A percentile compares a stretch with the other conserved stretches of the same genome.
phyloP scores from a whole-genome alignment of 2,888 invertebrate species.

The Allophyes oxyacanthae region DNA sequence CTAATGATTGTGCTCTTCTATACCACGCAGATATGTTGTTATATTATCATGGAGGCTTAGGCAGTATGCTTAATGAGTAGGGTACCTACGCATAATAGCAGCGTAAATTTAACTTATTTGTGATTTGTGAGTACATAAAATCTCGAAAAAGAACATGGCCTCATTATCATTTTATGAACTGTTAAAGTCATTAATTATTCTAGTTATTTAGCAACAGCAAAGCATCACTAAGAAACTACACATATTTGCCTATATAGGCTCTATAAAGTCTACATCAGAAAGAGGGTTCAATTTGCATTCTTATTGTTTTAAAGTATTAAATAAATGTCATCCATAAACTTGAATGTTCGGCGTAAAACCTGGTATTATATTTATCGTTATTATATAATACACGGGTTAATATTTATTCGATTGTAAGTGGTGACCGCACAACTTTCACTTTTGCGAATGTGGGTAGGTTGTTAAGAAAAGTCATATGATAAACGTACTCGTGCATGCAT shows the following conservation, averaged over 20 bases:
- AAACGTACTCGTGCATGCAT: conserved; percentile 53
- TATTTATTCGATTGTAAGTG: conserved; percentile 84
- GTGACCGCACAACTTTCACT: conserved; percentile 82
- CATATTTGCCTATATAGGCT: conserved; percentile 5
- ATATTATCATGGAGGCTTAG: conserved; percentile 1
- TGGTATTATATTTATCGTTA: conserved; percentile 70
- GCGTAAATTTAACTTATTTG: not conserved
- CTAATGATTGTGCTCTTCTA: conserved; percentile 4
- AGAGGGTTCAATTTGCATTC: conserved; percentile 2
- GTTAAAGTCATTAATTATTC: conserved; percentile 1
- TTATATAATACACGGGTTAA: conserved; percentile 81
- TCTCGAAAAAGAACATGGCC: not conserved
- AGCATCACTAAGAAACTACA: not conserved
- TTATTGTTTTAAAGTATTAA: conserved; percentile 27
- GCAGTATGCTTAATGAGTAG: too few relatives aligned
- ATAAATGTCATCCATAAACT: conserved; percentile 39
- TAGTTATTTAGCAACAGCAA: not conserved
- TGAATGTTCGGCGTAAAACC: conserved; percentile 57
- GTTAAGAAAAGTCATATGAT: conserved; percentile 75
- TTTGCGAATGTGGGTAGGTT: conserved; percentile 69
- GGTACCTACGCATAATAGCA: not conserved
- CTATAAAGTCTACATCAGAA: not conserved
- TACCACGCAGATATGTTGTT: not conserved
- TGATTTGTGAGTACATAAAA: conserved; percentile 2
- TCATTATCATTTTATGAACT: conserved; percentile 17